A percentile compares a stretch with the other conserved stretches of the same genome.
Conservation (phyloP, 2,113 vertebrate species). For the Zosterops pallidus region DNA sequence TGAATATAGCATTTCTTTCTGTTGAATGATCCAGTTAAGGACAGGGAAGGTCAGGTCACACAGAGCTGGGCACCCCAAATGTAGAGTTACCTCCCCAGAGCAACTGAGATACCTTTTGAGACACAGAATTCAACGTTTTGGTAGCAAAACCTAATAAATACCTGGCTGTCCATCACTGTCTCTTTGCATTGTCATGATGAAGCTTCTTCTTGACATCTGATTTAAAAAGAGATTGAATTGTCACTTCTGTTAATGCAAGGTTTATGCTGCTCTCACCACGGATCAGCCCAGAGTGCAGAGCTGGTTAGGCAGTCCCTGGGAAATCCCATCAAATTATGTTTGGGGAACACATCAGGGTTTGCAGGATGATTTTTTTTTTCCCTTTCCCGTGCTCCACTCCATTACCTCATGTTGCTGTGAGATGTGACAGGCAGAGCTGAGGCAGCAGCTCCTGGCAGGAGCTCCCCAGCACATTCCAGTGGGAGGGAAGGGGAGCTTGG, state of each 20-base stretch:
- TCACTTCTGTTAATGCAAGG: not conserved
- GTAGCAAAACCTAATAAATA: not conserved
- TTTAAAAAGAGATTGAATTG: not conserved
- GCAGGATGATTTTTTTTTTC: not conserved
- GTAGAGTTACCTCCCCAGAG: not conserved
- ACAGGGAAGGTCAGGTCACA: not conserved
- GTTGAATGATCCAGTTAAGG: conserved; percentile 31
- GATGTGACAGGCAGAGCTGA: not conserved
- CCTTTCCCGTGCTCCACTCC: not conserved
- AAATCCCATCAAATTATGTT: not conserved
- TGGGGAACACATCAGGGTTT: not conserved
- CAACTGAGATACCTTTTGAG: not conserved
- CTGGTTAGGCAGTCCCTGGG: not conserved
- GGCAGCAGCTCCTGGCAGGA: not conserved
- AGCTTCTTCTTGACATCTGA: not conserved
- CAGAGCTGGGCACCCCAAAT: not conserved
- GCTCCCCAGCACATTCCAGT: not conserved
- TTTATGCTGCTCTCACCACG: not conserved
- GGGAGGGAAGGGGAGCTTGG: not conserved
- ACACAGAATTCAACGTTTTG: not conserved
- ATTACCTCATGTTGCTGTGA: not conserved
- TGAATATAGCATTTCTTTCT: not conserved
- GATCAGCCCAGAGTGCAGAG: not conserved
- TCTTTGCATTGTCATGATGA: not conserved
- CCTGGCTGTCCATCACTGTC: not conserved